phyloP scores from a whole-genome alignment of 2,113 vertebrate genomes.

The Pterophyllum scalare region DNA sequence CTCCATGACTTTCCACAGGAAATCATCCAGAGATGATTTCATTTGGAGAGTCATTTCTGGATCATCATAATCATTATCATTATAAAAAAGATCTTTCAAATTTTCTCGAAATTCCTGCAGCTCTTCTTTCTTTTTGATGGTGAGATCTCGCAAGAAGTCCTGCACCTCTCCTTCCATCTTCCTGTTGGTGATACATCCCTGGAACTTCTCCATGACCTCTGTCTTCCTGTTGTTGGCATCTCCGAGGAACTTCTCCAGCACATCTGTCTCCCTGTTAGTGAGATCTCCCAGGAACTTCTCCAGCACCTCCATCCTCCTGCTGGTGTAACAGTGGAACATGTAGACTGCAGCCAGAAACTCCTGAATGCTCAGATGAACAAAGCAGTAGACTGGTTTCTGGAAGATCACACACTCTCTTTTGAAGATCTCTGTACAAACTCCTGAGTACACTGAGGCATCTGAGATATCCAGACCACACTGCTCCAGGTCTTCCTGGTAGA shows the following conservation, averaged over 20 bases:
- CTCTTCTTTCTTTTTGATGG: no score
- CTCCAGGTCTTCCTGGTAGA: conserved; percentile 56
- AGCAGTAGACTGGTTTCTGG: conserved; percentile 39
- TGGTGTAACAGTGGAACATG: not conserved
- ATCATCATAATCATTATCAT: no score
- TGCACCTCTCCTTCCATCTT: no score
- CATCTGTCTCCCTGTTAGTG: not conserved
- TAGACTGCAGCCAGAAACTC: not conserved
- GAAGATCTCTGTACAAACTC: conserved; percentile 43
- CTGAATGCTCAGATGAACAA: conserved; percentile 55
- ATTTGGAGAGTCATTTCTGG: no score
- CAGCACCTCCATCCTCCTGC: not conserved
- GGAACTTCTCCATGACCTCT: no score
- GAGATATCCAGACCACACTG: conserved; percentile 34
- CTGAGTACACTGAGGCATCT: conserved; percentile 36
- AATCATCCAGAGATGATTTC: not conserved
- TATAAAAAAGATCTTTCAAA: no score
- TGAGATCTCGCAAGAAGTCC: no score
- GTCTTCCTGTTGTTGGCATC: no score
- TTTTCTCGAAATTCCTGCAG: no score
- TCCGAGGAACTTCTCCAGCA: not conserved
- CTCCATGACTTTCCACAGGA: not conserved
- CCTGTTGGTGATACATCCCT: no score
- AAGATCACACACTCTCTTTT: conserved; percentile 27
- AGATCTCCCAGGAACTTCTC: not conserved